Evolutionary conservation across 2,888 invertebrate species (phyloP), one percentile per base, ranked within the genome.

Genomic region (Hydraecia micacea): DNA sequence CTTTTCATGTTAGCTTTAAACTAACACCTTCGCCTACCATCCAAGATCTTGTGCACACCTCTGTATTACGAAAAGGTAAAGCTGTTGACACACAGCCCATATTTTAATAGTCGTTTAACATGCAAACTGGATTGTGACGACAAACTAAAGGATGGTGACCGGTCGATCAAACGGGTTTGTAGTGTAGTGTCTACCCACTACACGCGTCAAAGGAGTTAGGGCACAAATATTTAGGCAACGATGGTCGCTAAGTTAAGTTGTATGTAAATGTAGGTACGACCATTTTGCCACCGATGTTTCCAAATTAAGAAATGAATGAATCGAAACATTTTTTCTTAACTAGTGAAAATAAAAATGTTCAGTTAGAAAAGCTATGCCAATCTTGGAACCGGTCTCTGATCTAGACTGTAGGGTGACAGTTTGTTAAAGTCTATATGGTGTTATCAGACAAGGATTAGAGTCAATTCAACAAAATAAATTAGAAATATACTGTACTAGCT

Each of bases 51-150:
- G 36, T 9, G 15, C 1, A 58, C n/a, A 58, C 46, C 58, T 46
- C 32, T 58, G 25, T 73, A 36, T 60, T 46, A 46, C 28, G 9
- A 46, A 25, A 21, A 60, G 6, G 9, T 55, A 60, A 52, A 75
- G 65, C 39, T 49, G 49, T 69, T 25, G 42, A n/a, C 36, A 75
- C 65, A 80, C n/a, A 18, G 28, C 9, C 18, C 39, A 58, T 69
- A 80, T 67, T 80, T 73, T 65, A 75, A 65, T 70, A 62, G 68
- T 11, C 25, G 71, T 55, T 78, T 36, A 63, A 79, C 42, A 72
- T n/a, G 60, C 28, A 39, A 28, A 63, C 65, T 66, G 3, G 25
- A 75, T 66, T 18, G 60, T 69, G 68, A 71, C 46, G 28, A 72
- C 68, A 39, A 65, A 68, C 32, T 58, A 25, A 49, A 80, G 68